These are phyloP conservation scores for Nudaria mundana DNA, from an alignment of 2,888 invertebrate genomes.

Conservation along the genomic window DNA sequence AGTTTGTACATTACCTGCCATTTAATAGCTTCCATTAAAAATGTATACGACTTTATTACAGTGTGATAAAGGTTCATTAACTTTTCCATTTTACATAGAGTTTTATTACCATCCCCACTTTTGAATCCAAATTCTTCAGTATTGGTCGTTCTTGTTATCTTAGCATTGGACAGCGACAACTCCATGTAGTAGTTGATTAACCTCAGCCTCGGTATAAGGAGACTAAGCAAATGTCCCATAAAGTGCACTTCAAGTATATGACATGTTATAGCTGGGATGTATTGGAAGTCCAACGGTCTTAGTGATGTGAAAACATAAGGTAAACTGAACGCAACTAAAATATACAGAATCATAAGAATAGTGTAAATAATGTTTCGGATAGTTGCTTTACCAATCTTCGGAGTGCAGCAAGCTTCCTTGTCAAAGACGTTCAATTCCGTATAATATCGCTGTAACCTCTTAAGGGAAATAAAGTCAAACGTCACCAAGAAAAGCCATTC, in stretches of 20 bases:
- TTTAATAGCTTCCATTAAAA: conserved; percentile 53
- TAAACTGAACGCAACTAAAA: neutral
- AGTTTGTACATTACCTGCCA: conserved; percentile 50
- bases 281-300: conserved; percentile 2
- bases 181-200: conserved; percentile 52
- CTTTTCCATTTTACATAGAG: conserved; percentile 43
- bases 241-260: conserved; percentile 46
- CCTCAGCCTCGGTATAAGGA: conserved; percentile 46
- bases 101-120: conserved; percentile 26
- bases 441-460: conserved; percentile 41
- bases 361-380: conserved; percentile 37
- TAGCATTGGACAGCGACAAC: conserved; percentile 34
- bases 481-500: conserved; percentile 31
- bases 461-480: conserved; percentile 37
- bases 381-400: conserved; percentile 36
- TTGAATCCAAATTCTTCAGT: conserved; percentile 33
- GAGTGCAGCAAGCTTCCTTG: conserved; percentile 41
- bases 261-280: conserved; percentile 31
- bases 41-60: conserved; percentile 48
- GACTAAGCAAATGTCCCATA: conserved; percentile 50
- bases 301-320: neutral
- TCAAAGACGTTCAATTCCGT: conserved; percentile 47
- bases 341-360: conserved; percentile 25
- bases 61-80: conserved; percentile 55
- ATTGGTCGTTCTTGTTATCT: conserved; percentile 23